A percentile compares a stretch with the other conserved stretches of the same genome.
phyloP scores from a whole-genome alignment of 2,797 vertebrate genomes.

The Aldrovandia affinis region DNA sequence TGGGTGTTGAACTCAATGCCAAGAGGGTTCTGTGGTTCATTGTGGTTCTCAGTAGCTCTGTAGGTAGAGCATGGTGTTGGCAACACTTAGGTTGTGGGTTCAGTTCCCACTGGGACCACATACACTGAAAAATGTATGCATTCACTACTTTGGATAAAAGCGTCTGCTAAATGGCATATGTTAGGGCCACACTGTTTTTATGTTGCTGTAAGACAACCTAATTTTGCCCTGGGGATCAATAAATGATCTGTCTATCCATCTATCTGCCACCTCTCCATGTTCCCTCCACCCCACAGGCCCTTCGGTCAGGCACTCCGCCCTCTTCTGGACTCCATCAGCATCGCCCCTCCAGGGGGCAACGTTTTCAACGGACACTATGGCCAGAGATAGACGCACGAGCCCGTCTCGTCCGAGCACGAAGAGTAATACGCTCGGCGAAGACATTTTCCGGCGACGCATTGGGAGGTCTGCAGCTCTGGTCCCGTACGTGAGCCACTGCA shows the following conservation, averaged over 20 bases:
- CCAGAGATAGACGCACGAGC: conserved; percentile 76
- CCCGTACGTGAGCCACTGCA: neutral
- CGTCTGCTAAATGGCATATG: too few relatives aligned
- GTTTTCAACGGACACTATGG: conserved; percentile 80
- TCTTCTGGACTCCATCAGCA: conserved; percentile 83
- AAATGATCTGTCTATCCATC: too few relatives aligned
- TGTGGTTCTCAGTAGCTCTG: too few relatives aligned
- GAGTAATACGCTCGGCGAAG: conserved; percentile 26
- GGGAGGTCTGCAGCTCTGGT: conserved; percentile 33
- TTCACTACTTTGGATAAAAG: too few relatives aligned
- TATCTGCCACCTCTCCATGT: neutral
- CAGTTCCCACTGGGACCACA: too few relatives aligned
- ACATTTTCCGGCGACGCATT: conserved; percentile 12
- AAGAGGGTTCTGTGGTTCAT: neutral
- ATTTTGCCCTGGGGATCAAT: too few relatives aligned
- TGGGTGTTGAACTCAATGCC: neutral
- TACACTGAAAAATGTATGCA: too few relatives aligned
- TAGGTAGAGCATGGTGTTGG: too few relatives aligned
- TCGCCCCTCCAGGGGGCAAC: conserved; percentile 84
- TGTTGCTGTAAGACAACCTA: too few relatives aligned
- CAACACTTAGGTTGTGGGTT: too few relatives aligned
- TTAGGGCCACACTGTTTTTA: too few relatives aligned
- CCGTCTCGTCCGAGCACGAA: conserved; percentile 21
- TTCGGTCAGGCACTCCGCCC: conserved; percentile 92
- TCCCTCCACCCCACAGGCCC: conserved; percentile 74